Evolutionary conservation across 2,888 invertebrate genomes (phyloP).

Genomic region (Drosophila hawaiiensis): DNA sequence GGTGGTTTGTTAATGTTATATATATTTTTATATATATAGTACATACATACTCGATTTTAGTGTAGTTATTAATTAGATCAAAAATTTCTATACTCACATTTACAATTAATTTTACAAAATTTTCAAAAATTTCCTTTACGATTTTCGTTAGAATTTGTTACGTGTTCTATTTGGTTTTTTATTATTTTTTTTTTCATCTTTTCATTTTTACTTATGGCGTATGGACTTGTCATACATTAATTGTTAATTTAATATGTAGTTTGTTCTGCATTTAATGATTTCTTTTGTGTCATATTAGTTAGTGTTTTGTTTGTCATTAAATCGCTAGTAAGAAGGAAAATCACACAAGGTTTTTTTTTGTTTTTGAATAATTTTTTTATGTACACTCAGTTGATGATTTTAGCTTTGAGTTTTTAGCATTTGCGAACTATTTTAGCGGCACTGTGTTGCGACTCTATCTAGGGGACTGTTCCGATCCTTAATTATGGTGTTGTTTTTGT

Average conservation of each 20-base stretch:
- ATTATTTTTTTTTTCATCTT: neutral
- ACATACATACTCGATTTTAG: conserved; percentile 23
- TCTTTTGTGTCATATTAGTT: conserved; percentile 34
- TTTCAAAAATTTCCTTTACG: conserved; percentile 45
- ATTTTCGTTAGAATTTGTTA: conserved; percentile 44
- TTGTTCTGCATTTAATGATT: conserved; percentile 36
- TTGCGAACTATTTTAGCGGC: conserved; percentile 23
- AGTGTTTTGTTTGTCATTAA: conserved; percentile 44
- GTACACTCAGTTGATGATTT: conserved; percentile 50
- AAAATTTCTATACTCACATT: conserved; percentile 69
- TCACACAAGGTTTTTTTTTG: conserved; percentile 64
- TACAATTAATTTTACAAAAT: conserved; percentile 75
- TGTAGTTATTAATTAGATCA: conserved; percentile 56
- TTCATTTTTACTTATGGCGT: conserved; percentile 41
- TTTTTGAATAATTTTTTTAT: conserved; percentile 49
- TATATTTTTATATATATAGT: conserved; percentile 30
- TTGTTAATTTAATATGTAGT: conserved; percentile 26
- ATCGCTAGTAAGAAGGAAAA: conserved; percentile 74
- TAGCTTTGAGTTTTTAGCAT: conserved; percentile 6
- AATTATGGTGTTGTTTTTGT: conserved; percentile 17
- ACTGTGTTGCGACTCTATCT: conserved; percentile 30
- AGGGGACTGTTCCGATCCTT: conserved; percentile 20
- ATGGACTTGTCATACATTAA: conserved; percentile 72
- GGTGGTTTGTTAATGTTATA: conserved; percentile 76
- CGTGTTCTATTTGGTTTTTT: conserved; percentile 44